Percentiles rank a stretch among this genome's conserved stretches.
Evolutionary conservation across 92 coral and sea anemone species (phyloP).

Genomic region (Umimayanthus chanpuru): DNA sequence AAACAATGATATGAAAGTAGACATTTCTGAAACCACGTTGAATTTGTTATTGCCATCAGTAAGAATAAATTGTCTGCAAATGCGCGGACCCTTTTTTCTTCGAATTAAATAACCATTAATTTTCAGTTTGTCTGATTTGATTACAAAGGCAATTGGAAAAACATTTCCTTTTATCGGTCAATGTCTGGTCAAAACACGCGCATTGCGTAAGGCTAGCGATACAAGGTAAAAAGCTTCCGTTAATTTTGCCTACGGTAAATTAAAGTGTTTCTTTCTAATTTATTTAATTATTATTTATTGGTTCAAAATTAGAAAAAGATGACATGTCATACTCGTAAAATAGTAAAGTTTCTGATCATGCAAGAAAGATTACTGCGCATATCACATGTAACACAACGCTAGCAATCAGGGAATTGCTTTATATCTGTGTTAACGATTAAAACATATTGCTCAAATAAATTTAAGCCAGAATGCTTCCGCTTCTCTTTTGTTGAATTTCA

Average conservation of each 20-base stretch:
- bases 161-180: background rate
- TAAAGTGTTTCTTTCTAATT: slow-evolving; percentile 1
- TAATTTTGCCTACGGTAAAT: background rate
- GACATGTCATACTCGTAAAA: background rate
- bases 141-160: slow-evolving; percentile 5
- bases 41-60: background rate
- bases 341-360: background rate
- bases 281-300: background rate
- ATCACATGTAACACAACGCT: background rate
- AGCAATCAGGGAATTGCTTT: background rate
- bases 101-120: slow-evolving; percentile 16
- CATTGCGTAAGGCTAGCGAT: background rate
- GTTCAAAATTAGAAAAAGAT: background rate
- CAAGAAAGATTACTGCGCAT: background rate
- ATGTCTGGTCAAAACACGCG: background rate
- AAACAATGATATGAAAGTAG: slow-evolving; percentile 3
- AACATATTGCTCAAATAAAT: background rate
- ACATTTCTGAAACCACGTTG: slow-evolving; percentile 14
- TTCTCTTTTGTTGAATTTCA: background rate
- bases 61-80: background rate
- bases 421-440: background rate
- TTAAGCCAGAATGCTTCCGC: background rate
- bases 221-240: background rate
- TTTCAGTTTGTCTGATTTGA: slow-evolving; percentile 4
- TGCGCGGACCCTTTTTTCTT: background rate